These are phyloP conservation scores for Zootoca vivipara DNA, from an alignment of 2,113 vertebrate genomes.

Conservation along the genomic window DNA sequence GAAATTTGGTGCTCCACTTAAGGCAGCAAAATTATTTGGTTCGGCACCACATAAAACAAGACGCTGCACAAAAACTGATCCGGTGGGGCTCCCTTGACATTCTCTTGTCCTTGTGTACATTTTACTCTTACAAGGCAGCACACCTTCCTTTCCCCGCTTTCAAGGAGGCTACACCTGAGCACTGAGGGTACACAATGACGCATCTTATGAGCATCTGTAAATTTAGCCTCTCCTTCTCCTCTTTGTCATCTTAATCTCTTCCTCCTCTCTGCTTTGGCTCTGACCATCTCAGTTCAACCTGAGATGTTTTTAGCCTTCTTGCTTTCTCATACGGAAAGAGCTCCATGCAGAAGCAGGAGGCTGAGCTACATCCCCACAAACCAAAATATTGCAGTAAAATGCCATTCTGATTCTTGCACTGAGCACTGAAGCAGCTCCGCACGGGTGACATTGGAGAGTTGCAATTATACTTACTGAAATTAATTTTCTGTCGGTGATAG, in stretches of 20 bases:
- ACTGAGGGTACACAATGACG: constrained; percentile 9
- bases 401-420: neutral
- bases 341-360: constrained; percentile 23
- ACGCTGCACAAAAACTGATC: neutral
- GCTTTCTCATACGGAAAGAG: neutral
- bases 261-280: constrained; percentile 10
- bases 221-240: neutral
- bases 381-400: neutral
- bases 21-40: neutral
- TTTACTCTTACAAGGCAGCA: neutral
- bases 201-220: constrained; percentile 7
- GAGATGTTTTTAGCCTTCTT: neutral
- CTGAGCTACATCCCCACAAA: neutral
- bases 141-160: neutral
- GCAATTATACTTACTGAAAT: neutral
- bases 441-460: neutral
- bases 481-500: neutral
- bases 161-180: neutral
- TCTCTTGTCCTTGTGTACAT: no score
- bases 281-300: neutral
- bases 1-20: neutral
- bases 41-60: neutral
- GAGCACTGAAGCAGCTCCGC: neutral
- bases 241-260: constrained; percentile 8
- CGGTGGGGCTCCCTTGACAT: neutral